These are phyloP conservation scores for Plotosus lineatus DNA, from an alignment of 2,113 vertebrate genomes.

Conservation along the genomic window DNA sequence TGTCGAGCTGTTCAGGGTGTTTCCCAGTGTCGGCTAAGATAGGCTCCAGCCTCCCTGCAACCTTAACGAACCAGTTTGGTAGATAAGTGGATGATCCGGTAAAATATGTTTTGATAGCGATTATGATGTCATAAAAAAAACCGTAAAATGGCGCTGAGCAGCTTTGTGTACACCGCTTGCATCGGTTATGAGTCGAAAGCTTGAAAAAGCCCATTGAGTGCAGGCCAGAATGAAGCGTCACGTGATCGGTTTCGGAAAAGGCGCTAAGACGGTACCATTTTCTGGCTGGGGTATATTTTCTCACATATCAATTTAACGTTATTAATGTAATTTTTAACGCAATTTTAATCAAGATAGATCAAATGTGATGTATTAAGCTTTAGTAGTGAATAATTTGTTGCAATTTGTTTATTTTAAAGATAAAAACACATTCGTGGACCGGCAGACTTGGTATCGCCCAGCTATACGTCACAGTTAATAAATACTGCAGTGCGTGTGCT, in stretches of 20 bases:
- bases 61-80: no score
- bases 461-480: constrained; percentile 53
- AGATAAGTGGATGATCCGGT: no score
- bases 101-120: no score
- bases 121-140: no score
- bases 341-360: neutral
- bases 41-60: no score
- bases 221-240: neutral
- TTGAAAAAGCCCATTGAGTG: neutral
- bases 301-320: neutral
- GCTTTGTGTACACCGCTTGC: no score
- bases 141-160: no score
- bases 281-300: constrained; percentile 27
- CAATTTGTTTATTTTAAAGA: neutral
- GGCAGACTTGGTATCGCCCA: constrained; percentile 24
- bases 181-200: no score
- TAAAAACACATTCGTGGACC: no score
- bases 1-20: no score
- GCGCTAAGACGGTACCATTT: constrained; percentile 47
- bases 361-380: neutral
- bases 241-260: constrained; percentile 27
- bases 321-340: neutral
- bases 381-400: no score
- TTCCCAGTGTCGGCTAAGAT: no score
- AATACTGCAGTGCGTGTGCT: constrained; percentile 60